Evolutionary conservation across 2,888 invertebrate species (phyloP), one percentile per base, ranked within the genome.

Genomic region (Apantesis nais): DNA sequence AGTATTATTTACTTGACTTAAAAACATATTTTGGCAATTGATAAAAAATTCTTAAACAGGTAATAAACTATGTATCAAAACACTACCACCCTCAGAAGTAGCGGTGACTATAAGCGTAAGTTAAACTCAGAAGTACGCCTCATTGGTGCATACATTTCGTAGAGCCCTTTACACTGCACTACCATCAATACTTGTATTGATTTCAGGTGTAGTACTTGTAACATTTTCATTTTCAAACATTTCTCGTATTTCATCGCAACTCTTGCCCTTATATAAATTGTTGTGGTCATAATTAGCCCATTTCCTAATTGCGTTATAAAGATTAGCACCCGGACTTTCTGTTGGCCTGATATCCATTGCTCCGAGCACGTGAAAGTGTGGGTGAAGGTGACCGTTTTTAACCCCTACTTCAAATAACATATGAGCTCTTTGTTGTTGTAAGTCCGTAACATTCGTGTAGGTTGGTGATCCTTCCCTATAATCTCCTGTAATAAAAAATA

Each of bases 301-400:
- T 11, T 79, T 58, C 19, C 75, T 78, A 65, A 94, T 84, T 2
- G 85, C 90, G 7, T 85, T 84, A 77, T 91, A 87, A 0, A 94
- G 81, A 63, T 87, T 89, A 0, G 86, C 83, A 0, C 94, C 94
- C 0, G 94, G 94, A 64, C 93, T 93, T 0, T 80, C 82, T 0
- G 90, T 86, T 2, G 2, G 0, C 5, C 75, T 66, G 0, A 93
- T 55, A 71, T 94, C 93, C 62, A 77, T 87, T 0, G 92, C 92
- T 0, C 89, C 92, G 0, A 92, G 78, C 0, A 94, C 85, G 31
- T 83, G 78, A 75, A 89, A 93, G 64, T 90, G 77, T 0, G 85
- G 83, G 16, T 88, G 84, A 2, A 94, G 77, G 70, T 85, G 82
- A 0, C 93, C 92, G 0, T 74, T 74, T 29, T 75, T 41, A 0